Percentiles rank a stretch among this genome's conserved stretches.
Evolutionary conservation across 1,140 invertebrate species (phyloP).

Genomic region (Uloborus diversus): DNA sequence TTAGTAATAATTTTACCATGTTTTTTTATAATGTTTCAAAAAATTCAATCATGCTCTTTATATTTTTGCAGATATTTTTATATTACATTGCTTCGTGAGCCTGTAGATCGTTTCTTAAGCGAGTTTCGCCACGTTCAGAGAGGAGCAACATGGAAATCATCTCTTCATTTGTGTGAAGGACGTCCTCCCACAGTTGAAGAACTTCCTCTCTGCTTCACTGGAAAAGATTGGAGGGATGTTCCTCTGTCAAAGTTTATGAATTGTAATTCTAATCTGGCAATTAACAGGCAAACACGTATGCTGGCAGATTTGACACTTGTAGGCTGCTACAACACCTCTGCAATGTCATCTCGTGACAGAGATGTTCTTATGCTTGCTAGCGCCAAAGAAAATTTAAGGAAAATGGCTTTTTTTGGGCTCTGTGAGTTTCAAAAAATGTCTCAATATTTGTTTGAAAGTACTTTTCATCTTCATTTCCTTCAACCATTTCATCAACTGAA

Average conservation of each 20-base stretch:
- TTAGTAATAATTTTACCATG: neutral
- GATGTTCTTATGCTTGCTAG: slow-evolving; percentile 87
- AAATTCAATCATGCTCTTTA: neutral
- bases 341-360: slow-evolving; percentile 72
- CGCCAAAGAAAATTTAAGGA: slow-evolving; percentile 92
- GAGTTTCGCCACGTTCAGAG: slow-evolving; percentile 95
- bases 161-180: slow-evolving; percentile 88
- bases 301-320: slow-evolving; percentile 91
- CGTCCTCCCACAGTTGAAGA: slow-evolving; percentile 75
- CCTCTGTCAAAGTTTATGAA: slow-evolving; percentile 84
- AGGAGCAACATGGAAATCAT: slow-evolving; percentile 91
- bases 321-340: slow-evolving; percentile 91
- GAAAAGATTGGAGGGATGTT: slow-evolving; percentile 71
- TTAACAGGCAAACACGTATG: slow-evolving; percentile 97
- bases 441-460: slow-evolving; percentile 96
- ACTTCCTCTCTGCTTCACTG: slow-evolving; percentile 67
- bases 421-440: slow-evolving; percentile 94
- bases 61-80: slow-evolving; percentile 84
- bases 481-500: slow-evolving; percentile 90
- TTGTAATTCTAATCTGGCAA: slow-evolving; percentile 92
- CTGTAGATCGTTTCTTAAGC: slow-evolving; percentile 87
- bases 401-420: slow-evolving; percentile 96
- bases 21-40: neutral
- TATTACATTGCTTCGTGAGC: slow-evolving; percentile 93
- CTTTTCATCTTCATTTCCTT: slow-evolving; percentile 91